Conservation (phyloP, 2,113 vertebrate species). For the Sula dactylatra region DNA sequence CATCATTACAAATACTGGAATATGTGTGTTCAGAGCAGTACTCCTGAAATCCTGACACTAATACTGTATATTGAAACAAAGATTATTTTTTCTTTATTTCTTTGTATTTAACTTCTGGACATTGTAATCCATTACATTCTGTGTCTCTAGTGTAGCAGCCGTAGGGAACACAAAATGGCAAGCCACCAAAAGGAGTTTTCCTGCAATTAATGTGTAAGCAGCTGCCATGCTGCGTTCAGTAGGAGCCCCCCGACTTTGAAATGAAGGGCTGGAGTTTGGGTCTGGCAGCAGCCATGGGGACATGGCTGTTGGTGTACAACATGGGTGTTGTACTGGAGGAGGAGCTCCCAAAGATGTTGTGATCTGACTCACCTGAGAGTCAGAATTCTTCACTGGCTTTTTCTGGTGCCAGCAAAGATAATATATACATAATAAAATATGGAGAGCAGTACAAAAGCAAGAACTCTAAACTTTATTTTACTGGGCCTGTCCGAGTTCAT, state of each 20-base stretch:
- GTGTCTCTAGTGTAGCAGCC: background rate
- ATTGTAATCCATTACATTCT: background rate
- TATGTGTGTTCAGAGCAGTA: background rate
- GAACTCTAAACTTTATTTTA: background rate
- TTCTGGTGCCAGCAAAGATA: background rate
- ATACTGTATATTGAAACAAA: background rate
- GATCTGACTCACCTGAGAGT: background rate
- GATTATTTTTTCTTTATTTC: background rate
- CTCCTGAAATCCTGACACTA: background rate
- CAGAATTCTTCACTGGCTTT: background rate
- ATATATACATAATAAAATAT: background rate
- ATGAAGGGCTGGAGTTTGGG: background rate
- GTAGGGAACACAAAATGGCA: background rate
- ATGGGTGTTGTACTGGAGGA: background rate
- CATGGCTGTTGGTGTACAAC: too few relatives aligned
- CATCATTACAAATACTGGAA: background rate
- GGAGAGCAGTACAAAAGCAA: background rate
- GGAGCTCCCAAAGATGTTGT: background rate
- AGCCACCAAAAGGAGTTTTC: background rate
- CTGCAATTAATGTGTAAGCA: background rate
- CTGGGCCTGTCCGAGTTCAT: background rate
- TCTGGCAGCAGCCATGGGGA: background rate
- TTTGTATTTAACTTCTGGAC: background rate
- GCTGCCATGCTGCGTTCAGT: background rate
- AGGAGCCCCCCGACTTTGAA: background rate